These are phyloP conservation scores for Cyanoderma ruficeps DNA, from an alignment of 2,113 vertebrate species.

Conservation along the genomic window DNA sequence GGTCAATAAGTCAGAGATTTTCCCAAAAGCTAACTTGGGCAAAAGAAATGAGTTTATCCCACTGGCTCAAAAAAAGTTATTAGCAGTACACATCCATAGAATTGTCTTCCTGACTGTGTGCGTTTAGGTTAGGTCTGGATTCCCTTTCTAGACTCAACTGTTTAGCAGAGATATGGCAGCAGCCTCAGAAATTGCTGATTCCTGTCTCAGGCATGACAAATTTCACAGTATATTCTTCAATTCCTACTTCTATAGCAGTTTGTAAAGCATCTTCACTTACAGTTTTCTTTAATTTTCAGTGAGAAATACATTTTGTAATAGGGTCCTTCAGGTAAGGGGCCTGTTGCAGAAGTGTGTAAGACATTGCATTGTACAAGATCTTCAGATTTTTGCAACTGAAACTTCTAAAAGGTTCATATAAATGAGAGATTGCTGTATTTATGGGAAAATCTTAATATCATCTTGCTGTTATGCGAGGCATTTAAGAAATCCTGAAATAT, in stretches of 20 bases:
- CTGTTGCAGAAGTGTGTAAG: not conserved
- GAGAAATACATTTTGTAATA: not conserved
- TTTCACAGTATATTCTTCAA: not conserved
- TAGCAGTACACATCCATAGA: not conserved
- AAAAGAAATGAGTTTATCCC: not conserved
- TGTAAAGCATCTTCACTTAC: not conserved
- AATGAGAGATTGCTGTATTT: not conserved
- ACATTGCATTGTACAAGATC: not conserved
- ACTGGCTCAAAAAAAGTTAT: not conserved
- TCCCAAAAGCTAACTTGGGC: not conserved
- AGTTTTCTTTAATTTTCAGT: not conserved
- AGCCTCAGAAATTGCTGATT: not conserved
- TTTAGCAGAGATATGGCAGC: not conserved
- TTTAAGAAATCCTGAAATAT: not conserved
- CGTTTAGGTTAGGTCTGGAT: not conserved
- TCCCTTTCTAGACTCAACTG: not conserved
- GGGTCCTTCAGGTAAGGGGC: not conserved
- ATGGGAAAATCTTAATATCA: not conserved
- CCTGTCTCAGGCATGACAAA: not conserved
- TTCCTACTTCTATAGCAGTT: not conserved
- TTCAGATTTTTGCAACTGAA: not conserved
- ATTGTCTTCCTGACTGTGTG: not conserved
- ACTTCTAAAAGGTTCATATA: not conserved
- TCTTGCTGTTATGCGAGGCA: not conserved
- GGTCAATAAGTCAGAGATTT: not conserved